Conservation (phyloP, 2,888 invertebrate species). For the Oegoconia quadripuncta region DNA sequence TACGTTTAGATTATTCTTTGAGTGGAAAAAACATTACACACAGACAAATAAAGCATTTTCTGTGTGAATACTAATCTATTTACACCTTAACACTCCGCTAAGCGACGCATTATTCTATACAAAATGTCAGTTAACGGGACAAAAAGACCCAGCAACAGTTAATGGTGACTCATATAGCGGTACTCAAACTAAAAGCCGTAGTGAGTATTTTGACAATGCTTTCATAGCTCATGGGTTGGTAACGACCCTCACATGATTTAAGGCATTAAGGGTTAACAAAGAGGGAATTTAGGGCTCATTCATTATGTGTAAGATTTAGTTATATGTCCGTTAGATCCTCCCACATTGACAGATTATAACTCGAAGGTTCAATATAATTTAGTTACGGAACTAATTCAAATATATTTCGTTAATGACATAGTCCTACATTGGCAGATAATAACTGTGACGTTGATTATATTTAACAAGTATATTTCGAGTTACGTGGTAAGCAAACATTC, state of each 20-base stretch:
- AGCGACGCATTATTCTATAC: constrained; percentile 42
- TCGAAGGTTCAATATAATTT: too few species aligned
- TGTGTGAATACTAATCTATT: constrained; percentile 37
- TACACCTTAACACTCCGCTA: constrained; percentile 40
- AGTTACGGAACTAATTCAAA: too few species aligned
- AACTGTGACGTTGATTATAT: too few species aligned
- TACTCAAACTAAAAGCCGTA: constrained; percentile 45
- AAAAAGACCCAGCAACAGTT: constrained; percentile 45
- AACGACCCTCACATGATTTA: constrained; percentile 8
- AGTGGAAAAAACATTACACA: too few species aligned
- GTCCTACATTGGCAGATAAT: too few species aligned
- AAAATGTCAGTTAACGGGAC: constrained; percentile 40
- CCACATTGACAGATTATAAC: too few species aligned
- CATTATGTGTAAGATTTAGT: too few species aligned
- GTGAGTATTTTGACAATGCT: constrained; percentile 23
- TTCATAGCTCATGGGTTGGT: constrained; percentile 22
- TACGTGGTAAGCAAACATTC: too few species aligned
- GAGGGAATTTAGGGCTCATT: constrained; percentile 1
- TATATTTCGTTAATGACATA: too few species aligned
- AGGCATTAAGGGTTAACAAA: constrained; percentile 1
- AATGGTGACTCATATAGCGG: constrained; percentile 46
- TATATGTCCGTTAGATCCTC: too few species aligned
- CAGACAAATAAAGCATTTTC: constrained; percentile 30
- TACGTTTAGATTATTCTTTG: too few species aligned
- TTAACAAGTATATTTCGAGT: too few species aligned